phyloP scores from a whole-genome alignment of 2,797 vertebrate genomes.

The Esox lucius region DNA sequence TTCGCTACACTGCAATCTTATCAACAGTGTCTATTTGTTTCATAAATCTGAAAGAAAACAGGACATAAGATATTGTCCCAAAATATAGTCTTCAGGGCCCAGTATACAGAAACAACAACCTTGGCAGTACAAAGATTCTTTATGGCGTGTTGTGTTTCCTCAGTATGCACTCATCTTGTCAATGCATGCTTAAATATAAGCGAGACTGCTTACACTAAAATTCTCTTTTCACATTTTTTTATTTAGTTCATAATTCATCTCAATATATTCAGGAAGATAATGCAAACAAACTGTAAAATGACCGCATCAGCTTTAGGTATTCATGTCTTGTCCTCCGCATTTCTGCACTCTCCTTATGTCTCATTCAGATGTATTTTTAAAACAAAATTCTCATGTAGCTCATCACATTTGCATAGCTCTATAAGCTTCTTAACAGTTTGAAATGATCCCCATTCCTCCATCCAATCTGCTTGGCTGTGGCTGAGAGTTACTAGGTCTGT shows the following conservation, averaged over 20 bases:
- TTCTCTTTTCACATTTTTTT: not conserved
- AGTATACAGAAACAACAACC: not conserved
- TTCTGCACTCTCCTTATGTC: constrained; percentile 19
- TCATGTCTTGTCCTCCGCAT: constrained; percentile 22
- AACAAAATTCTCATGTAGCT: constrained; percentile 3
- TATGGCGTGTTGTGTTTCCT: no score
- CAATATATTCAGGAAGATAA: not conserved
- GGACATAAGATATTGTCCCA: constrained; percentile 7
- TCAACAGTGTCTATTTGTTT: constrained; percentile 12
- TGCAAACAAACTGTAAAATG: not conserved
- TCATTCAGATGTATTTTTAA: constrained; percentile 24
- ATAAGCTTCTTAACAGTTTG: constrained; percentile 24
- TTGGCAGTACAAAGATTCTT: no score
- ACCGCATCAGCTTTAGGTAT: constrained; percentile 17
- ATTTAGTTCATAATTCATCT: not conserved
- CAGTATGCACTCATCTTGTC: not conserved
- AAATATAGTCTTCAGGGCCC: not conserved
- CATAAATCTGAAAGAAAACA: constrained; percentile 4
- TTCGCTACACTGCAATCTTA: constrained; percentile 17
- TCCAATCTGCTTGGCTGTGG: constrained; percentile 46
- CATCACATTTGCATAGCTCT: constrained; percentile 36
- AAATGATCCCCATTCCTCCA: constrained; percentile 59
- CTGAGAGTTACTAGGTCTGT: constrained; percentile 34
- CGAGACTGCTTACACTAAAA: not conserved
- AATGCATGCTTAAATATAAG: not conserved